Evolutionary conservation across 2,113 vertebrate genomes (phyloP).

Genomic region (Silurus glanis): DNA sequence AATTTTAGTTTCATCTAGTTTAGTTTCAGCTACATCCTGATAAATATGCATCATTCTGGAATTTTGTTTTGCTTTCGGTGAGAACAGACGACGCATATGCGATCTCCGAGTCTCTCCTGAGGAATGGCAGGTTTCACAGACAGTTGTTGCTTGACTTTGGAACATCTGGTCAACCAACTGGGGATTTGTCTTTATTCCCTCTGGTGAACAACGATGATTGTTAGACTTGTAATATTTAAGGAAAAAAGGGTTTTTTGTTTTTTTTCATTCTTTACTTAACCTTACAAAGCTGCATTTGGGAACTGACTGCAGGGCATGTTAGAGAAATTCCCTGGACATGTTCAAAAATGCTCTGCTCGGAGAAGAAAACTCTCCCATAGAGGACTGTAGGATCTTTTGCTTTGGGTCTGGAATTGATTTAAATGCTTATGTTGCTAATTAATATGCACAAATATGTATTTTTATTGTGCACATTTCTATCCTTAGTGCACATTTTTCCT

Average conservation of each 20-base stretch:
- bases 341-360: slow-evolving; percentile 21
- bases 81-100: slow-evolving; percentile 53
- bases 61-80: slow-evolving; percentile 45
- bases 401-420: neutral
- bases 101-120: slow-evolving; percentile 52
- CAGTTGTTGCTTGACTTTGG: slow-evolving; percentile 67
- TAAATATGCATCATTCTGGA: neutral
- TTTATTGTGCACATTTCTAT: neutral
- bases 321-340: slow-evolving; percentile 42
- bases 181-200: slow-evolving; percentile 56
- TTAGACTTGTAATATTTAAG: slow-evolving; percentile 61
- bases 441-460: neutral
- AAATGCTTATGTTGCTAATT: neutral
- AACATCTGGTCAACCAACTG: slow-evolving; percentile 69
- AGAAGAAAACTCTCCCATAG: slow-evolving; percentile 28
- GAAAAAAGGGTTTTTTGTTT: slow-evolving; percentile 59
- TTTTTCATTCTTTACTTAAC: slow-evolving; percentile 62
- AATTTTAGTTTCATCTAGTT: neutral
- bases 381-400: neutral
- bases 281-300: slow-evolving; percentile 57
- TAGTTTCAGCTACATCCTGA: neutral
- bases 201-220: slow-evolving; percentile 34
- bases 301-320: slow-evolving; percentile 57
- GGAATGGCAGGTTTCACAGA: slow-evolving; percentile 56
- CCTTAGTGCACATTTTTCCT: too few relatives aligned